phyloP scores from a whole-genome alignment of 2,888 invertebrate species.

The Tetropium fuscum region DNA sequence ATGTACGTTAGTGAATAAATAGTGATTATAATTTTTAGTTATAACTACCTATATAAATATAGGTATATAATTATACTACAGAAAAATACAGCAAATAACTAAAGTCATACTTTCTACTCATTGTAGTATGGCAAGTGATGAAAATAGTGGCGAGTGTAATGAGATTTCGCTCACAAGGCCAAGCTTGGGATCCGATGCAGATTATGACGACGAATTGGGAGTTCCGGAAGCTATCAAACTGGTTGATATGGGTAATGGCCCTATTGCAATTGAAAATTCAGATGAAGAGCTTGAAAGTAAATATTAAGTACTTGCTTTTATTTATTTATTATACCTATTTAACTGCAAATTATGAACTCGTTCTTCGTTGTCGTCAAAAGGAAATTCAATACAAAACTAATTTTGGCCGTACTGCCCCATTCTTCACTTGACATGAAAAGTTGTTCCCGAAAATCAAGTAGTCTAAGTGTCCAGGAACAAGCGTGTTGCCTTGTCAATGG shows the following conservation, averaged over 20 bases:
- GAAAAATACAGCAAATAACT: not conserved
- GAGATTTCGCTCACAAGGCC: constrained; percentile 42
- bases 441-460: no score
- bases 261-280: constrained; percentile 66
- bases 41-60: no score
- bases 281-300: constrained; percentile 55
- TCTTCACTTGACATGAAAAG: no score
- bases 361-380: no score
- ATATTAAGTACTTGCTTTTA: constrained; percentile 6
- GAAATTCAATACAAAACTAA: no score
- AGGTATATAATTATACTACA: no score
- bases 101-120: not conserved
- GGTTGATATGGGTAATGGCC: constrained; percentile 70
- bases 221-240: constrained; percentile 82
- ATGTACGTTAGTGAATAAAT: not conserved
- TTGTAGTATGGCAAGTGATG: constrained; percentile 32
- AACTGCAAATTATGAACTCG: no score
- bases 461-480: no score
- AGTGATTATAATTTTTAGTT: no score
- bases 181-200: constrained; percentile 69
- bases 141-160: constrained; percentile 33
- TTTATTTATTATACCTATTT: no score
- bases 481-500: no score
- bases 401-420: no score
- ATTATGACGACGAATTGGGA: constrained; percentile 84